A percentile compares a stretch with the other conserved stretches of the same genome.
Evolutionary conservation across 2,113 vertebrate species (phyloP).

Genomic region (Capreolus pygargus): DNA sequence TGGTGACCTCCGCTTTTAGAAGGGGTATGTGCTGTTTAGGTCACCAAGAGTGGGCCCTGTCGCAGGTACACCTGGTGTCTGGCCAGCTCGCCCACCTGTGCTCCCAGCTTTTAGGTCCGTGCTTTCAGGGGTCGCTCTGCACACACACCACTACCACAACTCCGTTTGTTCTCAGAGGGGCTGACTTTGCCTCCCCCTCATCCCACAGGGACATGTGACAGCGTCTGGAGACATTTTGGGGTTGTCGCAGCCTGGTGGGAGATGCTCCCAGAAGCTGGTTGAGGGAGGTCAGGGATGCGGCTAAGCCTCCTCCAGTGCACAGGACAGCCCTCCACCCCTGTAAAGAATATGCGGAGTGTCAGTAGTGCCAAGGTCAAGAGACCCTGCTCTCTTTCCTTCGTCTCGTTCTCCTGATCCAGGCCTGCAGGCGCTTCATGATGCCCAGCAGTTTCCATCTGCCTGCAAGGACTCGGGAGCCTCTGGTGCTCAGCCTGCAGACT

Average conservation of each 20-base stretch:
- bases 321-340: neutral
- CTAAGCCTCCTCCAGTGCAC: neutral
- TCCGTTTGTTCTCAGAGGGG: neutral
- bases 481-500: neutral
- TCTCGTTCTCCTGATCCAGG: neutral
- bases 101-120: neutral
- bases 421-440: neutral
- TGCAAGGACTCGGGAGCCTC: neutral
- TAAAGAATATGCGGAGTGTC: neutral
- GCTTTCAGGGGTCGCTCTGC: neutral
- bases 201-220: neutral
- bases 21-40: neutral
- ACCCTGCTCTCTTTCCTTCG: neutral
- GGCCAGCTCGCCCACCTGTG: fast-evolving
- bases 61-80: neutral
- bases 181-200: neutral
- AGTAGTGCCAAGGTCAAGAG: neutral
- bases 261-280: neutral
- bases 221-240: neutral
- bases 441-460: neutral
- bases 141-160: fast-evolving
- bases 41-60: neutral
- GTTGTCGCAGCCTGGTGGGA: neutral
- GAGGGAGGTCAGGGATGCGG: neutral
- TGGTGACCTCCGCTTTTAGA: neutral